A percentile compares a stretch with the other conserved stretches of the same genome.
Conservation (phyloP, 2,888 invertebrate genomes). For the Epiblema foenella region DNA sequence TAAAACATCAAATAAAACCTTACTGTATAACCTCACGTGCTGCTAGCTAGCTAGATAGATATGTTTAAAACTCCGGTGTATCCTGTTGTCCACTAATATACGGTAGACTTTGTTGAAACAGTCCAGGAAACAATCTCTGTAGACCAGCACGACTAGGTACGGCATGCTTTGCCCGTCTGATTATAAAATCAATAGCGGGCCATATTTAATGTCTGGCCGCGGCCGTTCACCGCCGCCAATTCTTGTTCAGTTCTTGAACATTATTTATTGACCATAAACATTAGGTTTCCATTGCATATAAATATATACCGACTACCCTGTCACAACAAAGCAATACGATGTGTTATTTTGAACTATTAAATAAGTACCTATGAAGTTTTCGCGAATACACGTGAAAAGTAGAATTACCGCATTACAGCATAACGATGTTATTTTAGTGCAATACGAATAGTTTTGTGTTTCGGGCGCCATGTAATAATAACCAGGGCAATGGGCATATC, state of each 20-base stretch:
- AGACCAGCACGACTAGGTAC: conserved; percentile 25
- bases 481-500: too few species aligned
- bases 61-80: background rate
- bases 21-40: too few species aligned
- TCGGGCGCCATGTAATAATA: background rate
- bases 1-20: too few species aligned
- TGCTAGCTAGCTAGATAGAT: too few species aligned
- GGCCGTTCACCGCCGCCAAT: conserved; percentile 44
- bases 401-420: too few species aligned
- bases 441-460: conserved; percentile 1
- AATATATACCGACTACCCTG: conserved; percentile 6
- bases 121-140: conserved; percentile 16
- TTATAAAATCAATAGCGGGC: conserved; percentile 73
- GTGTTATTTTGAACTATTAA: background rate
- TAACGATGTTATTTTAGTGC: background rate
- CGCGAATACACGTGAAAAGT: background rate
- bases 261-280: conserved; percentile 24
- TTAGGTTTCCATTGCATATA: conserved; percentile 18
- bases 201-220: conserved; percentile 54
- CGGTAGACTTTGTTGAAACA: background rate
- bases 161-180: conserved; percentile 56
- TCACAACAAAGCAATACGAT: background rate
- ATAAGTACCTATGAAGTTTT: background rate
- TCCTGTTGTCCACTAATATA: background rate
- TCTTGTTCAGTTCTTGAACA: conserved; percentile 43